A percentile compares a stretch with the other conserved stretches of the same genome.
phyloP scores from a whole-genome alignment of 1,140 invertebrate genomes.

The Pentalonia nigronervosa region DNA sequence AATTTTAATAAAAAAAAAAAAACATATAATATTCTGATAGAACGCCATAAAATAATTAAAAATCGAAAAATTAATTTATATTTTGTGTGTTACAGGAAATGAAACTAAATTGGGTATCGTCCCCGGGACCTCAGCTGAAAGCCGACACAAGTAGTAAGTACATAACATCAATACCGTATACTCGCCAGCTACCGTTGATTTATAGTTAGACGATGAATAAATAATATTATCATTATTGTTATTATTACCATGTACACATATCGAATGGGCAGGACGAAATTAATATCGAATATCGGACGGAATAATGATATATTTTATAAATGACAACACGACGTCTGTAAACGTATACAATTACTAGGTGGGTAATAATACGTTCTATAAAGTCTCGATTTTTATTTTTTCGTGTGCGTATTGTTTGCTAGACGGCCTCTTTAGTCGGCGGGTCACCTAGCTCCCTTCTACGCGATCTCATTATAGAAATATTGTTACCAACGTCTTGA shows the following conservation, averaged over 20 bases:
- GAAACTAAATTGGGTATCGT: conserved; percentile 99
- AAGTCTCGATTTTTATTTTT: neutral
- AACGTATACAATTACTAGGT: neutral
- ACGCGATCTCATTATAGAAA: neutral
- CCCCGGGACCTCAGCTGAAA: conserved; percentile 96
- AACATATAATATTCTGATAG: too few relatives aligned
- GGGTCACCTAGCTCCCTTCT: neutral
- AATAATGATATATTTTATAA: neutral
- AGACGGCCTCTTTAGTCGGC: too few relatives aligned
- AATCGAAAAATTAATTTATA: neutral
- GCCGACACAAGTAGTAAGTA: conserved; percentile 98
- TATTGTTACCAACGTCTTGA: neutral
- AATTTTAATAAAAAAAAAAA: too few relatives aligned
- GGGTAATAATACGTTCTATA: too few relatives aligned
- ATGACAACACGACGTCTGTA: neutral
- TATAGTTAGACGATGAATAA: neutral
- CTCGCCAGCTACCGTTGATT: neutral
- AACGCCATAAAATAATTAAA: too few relatives aligned
- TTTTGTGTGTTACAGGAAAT: conserved; percentile 85
- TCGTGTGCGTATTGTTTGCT: too few relatives aligned
- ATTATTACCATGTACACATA: neutral
- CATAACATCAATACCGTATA: conserved; percentile 57
- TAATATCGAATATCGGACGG: neutral
- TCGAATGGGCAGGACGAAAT: neutral
- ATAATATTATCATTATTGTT: neutral